Base-by-base conservation (phyloP, 30 jellyfish, hydroid and myxozoan species). In the Chironex yamaguchii region DNA sequence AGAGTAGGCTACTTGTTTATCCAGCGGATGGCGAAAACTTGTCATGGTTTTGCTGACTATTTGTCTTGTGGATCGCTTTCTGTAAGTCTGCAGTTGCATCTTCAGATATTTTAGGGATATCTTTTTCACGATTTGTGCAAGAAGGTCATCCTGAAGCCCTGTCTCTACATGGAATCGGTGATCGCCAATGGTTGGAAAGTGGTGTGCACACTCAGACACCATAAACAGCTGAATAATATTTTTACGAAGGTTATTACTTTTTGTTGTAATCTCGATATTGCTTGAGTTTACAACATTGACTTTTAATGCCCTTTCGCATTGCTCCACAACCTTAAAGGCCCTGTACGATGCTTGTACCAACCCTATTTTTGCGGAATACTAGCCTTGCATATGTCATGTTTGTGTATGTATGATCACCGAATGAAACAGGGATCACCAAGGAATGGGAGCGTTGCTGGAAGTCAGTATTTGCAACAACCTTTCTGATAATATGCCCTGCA, bases 141-240 rank as follows among this genome's bases (percentile, higher is more conserved):
- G 62, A 67, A 30, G 0, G 22, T 67, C 64, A n/a, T 67, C 81
- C 64, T 67, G 62, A 67, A 67, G 35, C 77, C n/a, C n/a, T n/a
- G n/a, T n/a, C n/a, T n/a, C n/a, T n/a, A n/a, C n/a, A n/a, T n/a
- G n/a, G n/a, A n/a, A n/a, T n/a, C n/a, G n/a, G n/a, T n/a, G n/a
- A n/a, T n/a, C n/a, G n/a, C n/a, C n/a, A n/a, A n/a, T n/a, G n/a
- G n/a, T n/a, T n/a, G n/a, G n/a, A n/a, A n/a, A n/a, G n/a, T n/a
- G n/a, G n/a, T n/a, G n/a, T n/a, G n/a, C n/a, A n/a, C n/a, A n/a
- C n/a, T n/a, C n/a, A n/a, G n/a, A n/a, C n/a, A n/a, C n/a, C n/a
- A n/a, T n/a, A n/a, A n/a, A n/a, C n/a, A n/a, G n/a, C n/a, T n/a
- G n/a, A n/a, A n/a, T n/a, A n/a, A n/a, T n/a, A n/a, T n/a, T n/a